Evolutionary conservation across 2,888 invertebrate species (phyloP), one percentile per base, ranked within the genome.

Genomic region (Clepsis dumicolana): DNA sequence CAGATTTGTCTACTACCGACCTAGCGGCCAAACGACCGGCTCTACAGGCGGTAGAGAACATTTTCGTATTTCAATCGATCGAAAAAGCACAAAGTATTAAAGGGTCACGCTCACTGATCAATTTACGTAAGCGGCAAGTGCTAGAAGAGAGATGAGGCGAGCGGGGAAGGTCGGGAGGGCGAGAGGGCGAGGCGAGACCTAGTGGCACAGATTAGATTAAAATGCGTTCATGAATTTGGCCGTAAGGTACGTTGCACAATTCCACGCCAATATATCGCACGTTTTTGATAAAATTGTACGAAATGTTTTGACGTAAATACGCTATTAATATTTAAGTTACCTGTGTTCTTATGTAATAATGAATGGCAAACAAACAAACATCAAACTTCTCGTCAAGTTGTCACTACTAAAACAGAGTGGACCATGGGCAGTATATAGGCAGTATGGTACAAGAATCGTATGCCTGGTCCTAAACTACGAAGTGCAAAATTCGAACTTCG

Each of bases 1-100:
- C 89, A 56, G 84, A 74, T 74, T 89, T 92, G 79, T 90, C 90
- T 69, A 89, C 88, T 89, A 90, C 90, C 86, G 92, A 85, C 86
- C 86, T 93, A 76, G 93, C 88, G 85, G 90, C 91, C 86, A 92
- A 79, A 77, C 90, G 91, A 85, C 93, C 90, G 81, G 88, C 89
- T 88, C 90, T 92, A 83, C 90, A 90, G 83, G 91, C 92, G 87
- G 93, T 90, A 89, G 91, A 89, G 80, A 92, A 93, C 93, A 93
- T 92, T 83, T 89, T 90, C 82, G 82, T 82, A 81, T 80, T 80
- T 73, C 80, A 83, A 79, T 87, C 77, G 83, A 80, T 76, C 71
- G 77, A 76, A 78, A 44, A 72, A 80, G 77, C 76, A 82, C 77
- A 82, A 80, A 76, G 80, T 81, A 84, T 81, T 86, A 89, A 87